Evolutionary conservation across 2,888 invertebrate genomes (phyloP).

Genomic region (Lochmaea crataegi): DNA sequence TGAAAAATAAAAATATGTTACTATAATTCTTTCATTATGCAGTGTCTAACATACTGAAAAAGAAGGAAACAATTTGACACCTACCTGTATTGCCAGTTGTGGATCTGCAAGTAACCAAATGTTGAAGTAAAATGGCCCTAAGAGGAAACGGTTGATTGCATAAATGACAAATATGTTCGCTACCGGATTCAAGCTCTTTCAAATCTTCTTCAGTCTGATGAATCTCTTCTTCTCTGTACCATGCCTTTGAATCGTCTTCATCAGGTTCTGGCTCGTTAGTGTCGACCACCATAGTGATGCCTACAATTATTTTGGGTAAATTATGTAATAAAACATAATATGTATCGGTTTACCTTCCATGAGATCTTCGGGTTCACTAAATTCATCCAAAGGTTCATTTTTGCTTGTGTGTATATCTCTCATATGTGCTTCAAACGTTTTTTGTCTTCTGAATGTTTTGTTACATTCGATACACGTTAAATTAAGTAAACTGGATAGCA

Average conservation of each 20-base stretch:
- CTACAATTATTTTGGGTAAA: conserved; percentile 25
- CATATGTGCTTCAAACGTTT: conserved; percentile 73
- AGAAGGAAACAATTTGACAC: too few species aligned
- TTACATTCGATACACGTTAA: conserved; percentile 64
- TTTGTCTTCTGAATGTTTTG: conserved; percentile 73
- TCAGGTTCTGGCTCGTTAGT: conserved; percentile 63
- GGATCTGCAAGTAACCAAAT: conserved; percentile 62
- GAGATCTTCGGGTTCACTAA: conserved; percentile 87
- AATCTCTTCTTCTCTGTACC: conserved; percentile 65
- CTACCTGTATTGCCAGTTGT: conserved; percentile 57
- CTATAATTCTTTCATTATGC: too few species aligned
- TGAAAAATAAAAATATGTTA: conserved; percentile 15
- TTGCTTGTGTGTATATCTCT: conserved; percentile 69
- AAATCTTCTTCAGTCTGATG: conserved; percentile 65
- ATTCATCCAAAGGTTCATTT: conserved; percentile 73
- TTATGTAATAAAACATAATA: too few species aligned
- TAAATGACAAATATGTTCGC: conserved; percentile 62
- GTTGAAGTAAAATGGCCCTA: conserved; percentile 61
- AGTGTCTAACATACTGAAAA: too few species aligned
- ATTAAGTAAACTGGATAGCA: conserved; percentile 59
- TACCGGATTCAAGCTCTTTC: conserved; percentile 64
- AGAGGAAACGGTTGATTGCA: conserved; percentile 64
- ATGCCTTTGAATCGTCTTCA: conserved; percentile 60
- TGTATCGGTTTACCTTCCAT: conserved; percentile 71
- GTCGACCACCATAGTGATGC: conserved; percentile 82